These are phyloP conservation scores for Sebastes steindachneri DNA, from an alignment of 2,797 vertebrate genomes.

Conservation along the genomic window DNA sequence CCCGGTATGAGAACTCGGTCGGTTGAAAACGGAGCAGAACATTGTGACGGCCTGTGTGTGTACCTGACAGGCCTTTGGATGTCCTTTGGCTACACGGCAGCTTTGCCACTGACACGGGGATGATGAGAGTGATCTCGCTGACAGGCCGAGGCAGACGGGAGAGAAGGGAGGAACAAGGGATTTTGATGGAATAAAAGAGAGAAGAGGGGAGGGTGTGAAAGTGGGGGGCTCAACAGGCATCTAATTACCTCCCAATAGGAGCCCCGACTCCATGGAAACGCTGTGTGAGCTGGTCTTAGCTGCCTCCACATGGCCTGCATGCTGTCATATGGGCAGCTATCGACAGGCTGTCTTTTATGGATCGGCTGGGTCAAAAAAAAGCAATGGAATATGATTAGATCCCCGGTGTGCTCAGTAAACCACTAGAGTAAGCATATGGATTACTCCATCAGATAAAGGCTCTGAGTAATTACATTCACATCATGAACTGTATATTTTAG, in stretches of 20 bases:
- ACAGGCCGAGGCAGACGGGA: constrained; percentile 34
- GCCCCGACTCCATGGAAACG: constrained; percentile 71
- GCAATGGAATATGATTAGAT: constrained; percentile 51
- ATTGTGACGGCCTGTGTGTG: not conserved
- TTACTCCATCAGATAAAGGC: not conserved
- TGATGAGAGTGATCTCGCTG: constrained; percentile 50
- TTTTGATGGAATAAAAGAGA: constrained; percentile 49
- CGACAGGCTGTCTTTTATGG: constrained; percentile 40
- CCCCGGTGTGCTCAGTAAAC: constrained; percentile 32
- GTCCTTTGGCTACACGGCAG: constrained; percentile 25
- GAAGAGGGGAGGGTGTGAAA: constrained; percentile 28
- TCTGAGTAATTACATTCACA: not conserved
- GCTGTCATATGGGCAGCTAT: constrained; percentile 54
- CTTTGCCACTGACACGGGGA: constrained; percentile 35
- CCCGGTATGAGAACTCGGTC: not conserved
- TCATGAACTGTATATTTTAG: not conserved
- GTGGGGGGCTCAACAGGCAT: constrained; percentile 66
- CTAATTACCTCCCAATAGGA: constrained; percentile 76
- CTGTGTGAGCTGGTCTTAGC: constrained; percentile 32
- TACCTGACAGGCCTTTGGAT: constrained; percentile 43
- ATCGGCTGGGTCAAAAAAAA: constrained; percentile 51
- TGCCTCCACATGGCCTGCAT: constrained; percentile 40
- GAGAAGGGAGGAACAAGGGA: constrained; percentile 1
- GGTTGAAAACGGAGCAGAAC: not conserved
- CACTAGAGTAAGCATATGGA: constrained; percentile 23